phyloP scores from a whole-genome alignment of 2,888 invertebrate species.

The Drosophila infuscata region DNA sequence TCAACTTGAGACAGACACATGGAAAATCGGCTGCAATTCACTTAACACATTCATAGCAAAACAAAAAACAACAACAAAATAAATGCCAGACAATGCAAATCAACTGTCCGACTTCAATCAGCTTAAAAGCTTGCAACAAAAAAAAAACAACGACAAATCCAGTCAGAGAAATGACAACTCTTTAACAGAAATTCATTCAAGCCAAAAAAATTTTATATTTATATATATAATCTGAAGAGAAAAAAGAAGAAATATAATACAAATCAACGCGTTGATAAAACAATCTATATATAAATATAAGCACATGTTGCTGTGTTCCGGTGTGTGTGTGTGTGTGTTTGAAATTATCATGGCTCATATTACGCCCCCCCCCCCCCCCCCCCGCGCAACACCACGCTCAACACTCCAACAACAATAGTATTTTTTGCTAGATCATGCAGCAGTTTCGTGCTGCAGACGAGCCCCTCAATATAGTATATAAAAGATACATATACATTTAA shows the following conservation, averaged over 20 bases:
- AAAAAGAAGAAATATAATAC: not conserved
- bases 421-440: slow-evolving; percentile 33
- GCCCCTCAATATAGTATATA: slow-evolving; percentile 38
- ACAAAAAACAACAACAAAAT: not conserved
- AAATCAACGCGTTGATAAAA: slow-evolving; percentile 25
- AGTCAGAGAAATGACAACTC: slow-evolving; percentile 7
- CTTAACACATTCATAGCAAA: slow-evolving; percentile 38
- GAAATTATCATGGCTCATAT: slow-evolving; percentile 47
- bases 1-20: slow-evolving; percentile 13
- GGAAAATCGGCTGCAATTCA: slow-evolving; percentile 34
- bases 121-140: slow-evolving; percentile 54
- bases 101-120: slow-evolving; percentile 71
- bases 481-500: slow-evolving; percentile 20
- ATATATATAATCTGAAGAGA: not conserved
- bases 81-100: slow-evolving; percentile 57
- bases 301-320: not conserved
- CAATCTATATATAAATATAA: slow-evolving; percentile 8
- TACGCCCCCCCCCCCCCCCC: slow-evolving; percentile 1
- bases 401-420: not conserved
- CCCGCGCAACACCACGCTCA: not conserved
- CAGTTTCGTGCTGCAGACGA: slow-evolving; percentile 40
- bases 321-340: slow-evolving; percentile 19
- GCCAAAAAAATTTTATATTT: not conserved
- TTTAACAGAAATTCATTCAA: not conserved
- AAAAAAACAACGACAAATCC: not conserved